Conservation (phyloP, 2,888 invertebrate species). For the Oligia fasciuncula region DNA sequence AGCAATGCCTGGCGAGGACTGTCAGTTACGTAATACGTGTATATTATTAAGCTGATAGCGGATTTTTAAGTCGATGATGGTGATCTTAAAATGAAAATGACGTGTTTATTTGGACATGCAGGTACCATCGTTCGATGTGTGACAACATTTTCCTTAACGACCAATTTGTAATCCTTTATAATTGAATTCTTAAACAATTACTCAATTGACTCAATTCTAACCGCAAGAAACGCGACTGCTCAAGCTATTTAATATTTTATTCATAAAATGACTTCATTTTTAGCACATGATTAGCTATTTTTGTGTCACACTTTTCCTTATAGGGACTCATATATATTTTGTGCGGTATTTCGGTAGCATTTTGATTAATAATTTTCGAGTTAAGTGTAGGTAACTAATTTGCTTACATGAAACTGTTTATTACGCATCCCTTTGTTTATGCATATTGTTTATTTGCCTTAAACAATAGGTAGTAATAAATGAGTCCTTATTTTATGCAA, state of each 20-base stretch:
- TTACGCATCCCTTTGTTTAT: constrained; percentile 21
- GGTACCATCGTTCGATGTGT: neutral
- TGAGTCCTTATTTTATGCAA: neutral
- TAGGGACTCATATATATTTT: constrained; percentile 4
- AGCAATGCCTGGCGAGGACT: neutral
- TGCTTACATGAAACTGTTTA: too few relatives aligned
- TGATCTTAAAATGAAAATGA: neutral
- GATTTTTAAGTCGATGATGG: neutral
- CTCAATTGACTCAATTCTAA: constrained; percentile 36
- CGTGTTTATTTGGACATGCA: neutral
- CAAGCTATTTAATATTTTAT: constrained; percentile 17
- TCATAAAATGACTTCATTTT: constrained; percentile 47
- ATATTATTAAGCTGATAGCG: neutral
- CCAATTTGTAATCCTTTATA: neutral
- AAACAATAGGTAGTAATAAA: neutral
- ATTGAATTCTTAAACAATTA: constrained; percentile 44
- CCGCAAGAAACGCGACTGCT: constrained; percentile 28
- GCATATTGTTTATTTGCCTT: neutral
- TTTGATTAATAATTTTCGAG: constrained; percentile 12
- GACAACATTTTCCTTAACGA: constrained; percentile 11
- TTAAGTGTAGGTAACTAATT: neutral
- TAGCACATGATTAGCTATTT: constrained; percentile 29
- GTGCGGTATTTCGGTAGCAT: constrained; percentile 25
- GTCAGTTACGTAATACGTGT: neutral
- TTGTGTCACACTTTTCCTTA: constrained; percentile 42